These are phyloP conservation scores for Scolopax rusticola DNA, from an alignment of 2,797 vertebrate genomes.

Conservation along the genomic window DNA sequence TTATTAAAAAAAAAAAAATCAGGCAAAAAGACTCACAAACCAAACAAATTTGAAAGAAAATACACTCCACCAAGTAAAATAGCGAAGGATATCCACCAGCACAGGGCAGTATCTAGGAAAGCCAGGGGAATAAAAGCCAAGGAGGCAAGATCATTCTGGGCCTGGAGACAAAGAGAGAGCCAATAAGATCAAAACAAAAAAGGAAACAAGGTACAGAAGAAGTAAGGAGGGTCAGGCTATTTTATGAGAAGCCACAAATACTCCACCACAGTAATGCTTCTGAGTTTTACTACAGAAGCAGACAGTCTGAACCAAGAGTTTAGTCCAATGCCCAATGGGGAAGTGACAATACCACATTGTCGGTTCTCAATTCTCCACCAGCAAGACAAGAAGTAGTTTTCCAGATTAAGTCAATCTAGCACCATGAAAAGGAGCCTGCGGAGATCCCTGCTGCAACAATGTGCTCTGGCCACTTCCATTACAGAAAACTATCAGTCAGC, in stretches of 20 bases:
- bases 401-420: neutral
- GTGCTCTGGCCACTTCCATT: neutral
- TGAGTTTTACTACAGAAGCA: neutral
- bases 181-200: conserved; percentile 74
- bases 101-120: conserved; percentile 89
- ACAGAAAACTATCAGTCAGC: neutral
- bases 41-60: conserved; percentile 57
- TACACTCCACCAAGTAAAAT: conserved; percentile 66
- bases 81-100: conserved; percentile 89
- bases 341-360: neutral
- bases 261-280: neutral
- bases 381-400: neutral
- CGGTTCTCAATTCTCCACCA: neutral
- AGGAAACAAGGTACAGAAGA: conserved; percentile 57
- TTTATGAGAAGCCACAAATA: neutral
- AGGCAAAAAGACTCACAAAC: conserved; percentile 44
- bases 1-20: neutral
- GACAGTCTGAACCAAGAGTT: neutral
- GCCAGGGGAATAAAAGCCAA: conserved; percentile 89
- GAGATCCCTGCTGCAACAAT: neutral
- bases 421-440: neutral
- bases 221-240: neutral
- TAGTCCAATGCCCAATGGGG: neutral
- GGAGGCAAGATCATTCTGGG: conserved; percentile 88
- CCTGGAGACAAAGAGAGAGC: conserved; percentile 84